Percentiles rank a stretch among this genome's conserved stretches.
These are phyloP conservation scores for Drosophila mayri DNA, from an alignment of 1,140 invertebrate genomes.

Conservation along the genomic window DNA sequence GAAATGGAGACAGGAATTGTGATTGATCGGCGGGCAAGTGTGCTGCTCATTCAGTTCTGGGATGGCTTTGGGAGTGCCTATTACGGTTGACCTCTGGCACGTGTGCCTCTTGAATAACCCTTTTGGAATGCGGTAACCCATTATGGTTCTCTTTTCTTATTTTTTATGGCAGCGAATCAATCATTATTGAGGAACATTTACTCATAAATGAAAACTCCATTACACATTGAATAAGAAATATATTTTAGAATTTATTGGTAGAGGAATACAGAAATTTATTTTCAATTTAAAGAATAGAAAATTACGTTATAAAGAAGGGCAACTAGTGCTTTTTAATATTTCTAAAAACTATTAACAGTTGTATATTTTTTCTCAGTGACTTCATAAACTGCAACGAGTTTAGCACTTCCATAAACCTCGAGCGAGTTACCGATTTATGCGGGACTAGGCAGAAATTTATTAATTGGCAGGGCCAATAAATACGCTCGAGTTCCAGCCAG, in stretches of 20 bases:
- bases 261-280: not conserved
- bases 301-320: not conserved
- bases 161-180: conserved; percentile 63
- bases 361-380: not conserved
- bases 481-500: conserved; percentile 29
- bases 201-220: conserved; percentile 47
- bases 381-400: conserved; percentile 2
- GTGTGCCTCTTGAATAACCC: conserved; percentile 52
- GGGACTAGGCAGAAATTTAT: conserved; percentile 76
- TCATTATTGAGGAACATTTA: conserved; percentile 46
- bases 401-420: conserved; percentile 48
- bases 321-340: too few species aligned
- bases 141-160: not conserved
- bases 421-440: conserved; percentile 59
- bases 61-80: conserved; percentile 18
- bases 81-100: conserved; percentile 51
- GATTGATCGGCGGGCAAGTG: conserved; percentile 78
- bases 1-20: conserved; percentile 60
- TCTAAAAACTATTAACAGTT: not conserved
- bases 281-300: not conserved
- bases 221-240: conserved; percentile 12
- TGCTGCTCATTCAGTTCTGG: conserved; percentile 21
- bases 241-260: not conserved
- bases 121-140: conserved; percentile 38
- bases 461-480: conserved; percentile 75